Evolutionary conservation across 2,113 vertebrate genomes (phyloP).

Genomic region (Drymodes brunneopygia): DNA sequence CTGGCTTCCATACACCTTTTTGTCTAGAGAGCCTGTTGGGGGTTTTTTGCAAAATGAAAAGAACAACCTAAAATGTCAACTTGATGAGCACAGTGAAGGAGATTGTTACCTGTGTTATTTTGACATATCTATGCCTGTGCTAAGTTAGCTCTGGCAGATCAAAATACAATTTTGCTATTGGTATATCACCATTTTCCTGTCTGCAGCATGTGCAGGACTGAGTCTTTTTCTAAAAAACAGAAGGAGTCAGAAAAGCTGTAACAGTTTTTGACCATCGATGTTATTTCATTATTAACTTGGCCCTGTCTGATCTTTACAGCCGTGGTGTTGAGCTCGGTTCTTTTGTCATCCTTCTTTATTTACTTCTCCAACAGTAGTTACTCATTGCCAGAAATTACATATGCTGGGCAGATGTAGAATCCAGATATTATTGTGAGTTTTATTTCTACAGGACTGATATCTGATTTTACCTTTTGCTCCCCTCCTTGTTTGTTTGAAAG

Average conservation of each 20-base stretch:
- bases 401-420: conserved; percentile 48
- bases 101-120: not conserved
- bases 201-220: not conserved
- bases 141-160: not conserved
- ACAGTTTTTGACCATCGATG: not conserved
- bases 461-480: conserved; percentile 24
- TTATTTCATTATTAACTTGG: conserved; percentile 32
- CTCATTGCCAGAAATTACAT: conserved; percentile 53
- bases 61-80: not conserved
- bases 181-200: not conserved
- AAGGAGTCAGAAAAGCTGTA: not conserved
- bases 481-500: not conserved
- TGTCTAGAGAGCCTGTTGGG: not conserved
- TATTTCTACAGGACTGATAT: not conserved
- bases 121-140: not conserved
- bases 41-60: not conserved
- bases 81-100: not conserved
- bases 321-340: not conserved
- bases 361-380: conserved; percentile 21
- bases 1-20: not conserved
- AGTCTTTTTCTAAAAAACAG: not conserved
- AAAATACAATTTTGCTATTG: not conserved
- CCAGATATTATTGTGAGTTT: conserved; percentile 29
- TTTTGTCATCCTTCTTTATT: conserved; percentile 42
- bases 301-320: conserved; percentile 15